Base-by-base conservation (phyloP, 2,113 vertebrate genomes). In the Meleagris gallopavo region DNA sequence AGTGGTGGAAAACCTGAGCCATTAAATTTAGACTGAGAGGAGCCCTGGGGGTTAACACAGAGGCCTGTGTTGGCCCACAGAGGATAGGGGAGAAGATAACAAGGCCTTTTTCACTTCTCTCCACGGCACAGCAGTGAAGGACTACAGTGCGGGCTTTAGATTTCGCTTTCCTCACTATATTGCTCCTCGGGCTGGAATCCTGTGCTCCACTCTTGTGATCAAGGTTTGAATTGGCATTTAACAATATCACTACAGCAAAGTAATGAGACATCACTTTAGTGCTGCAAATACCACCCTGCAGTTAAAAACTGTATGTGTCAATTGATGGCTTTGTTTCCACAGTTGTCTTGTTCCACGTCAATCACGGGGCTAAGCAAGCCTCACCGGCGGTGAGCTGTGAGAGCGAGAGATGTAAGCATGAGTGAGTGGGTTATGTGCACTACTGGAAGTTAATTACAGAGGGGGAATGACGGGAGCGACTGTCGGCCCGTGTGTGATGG, bases 321-420 rank as follows among this genome's bases (percentile, higher is more conserved):
- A 40, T 14, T 14, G 92, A 74, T 65, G 75, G 89, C 82, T 92
- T 41, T 67, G 86, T 86, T 94, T 85, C 83, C 93, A 64, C 67
- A 5, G 9, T n/a, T 18, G 55, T 64, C 46, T 55, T 72, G 86
- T 84, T 87, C 3, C 29, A 8, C 71, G 95, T 83, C 95, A 85
- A 52, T 95, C 94, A 60, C 6, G 1, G 0, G 70, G 88, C 70
- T 25, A 65, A 82, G 92, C 61, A 25, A 70, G 78, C 57, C 67
- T 52, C 61, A 21, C 14, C 5, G 50, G 78, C 6, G 27, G 82
- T 5, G 5, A 58, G 73, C 5, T 29, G 0, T 4, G 29, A 46
- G 54, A 0, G 3, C 10, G 61, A 84, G 72, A 58, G 82, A 5
- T 22, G 61, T 16, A 21, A 36, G 85, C 10, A 17, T 21, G 14